Evolutionary conservation across 2,888 invertebrate species (phyloP).

Genomic region (Geotrupes spiniger): DNA sequence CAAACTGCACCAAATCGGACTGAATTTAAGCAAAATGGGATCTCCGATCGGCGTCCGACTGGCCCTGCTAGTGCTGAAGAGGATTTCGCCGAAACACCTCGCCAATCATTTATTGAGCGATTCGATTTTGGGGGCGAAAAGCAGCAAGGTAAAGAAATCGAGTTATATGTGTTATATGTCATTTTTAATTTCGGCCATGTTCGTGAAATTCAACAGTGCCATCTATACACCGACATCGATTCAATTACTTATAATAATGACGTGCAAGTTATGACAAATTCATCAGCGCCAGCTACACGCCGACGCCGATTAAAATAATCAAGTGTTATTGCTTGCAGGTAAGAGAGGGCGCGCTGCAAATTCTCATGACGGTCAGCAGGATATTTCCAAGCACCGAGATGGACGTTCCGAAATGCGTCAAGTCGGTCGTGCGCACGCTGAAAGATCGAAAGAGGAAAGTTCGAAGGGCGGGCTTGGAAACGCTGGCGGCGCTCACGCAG

Average conservation of each 20-base stretch:
- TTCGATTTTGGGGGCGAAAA: slow-evolving; percentile 34
- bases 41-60: slow-evolving; percentile 53
- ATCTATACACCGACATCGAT: too few relatives aligned
- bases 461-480: slow-evolving; percentile 75
- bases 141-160: slow-evolving; percentile 33
- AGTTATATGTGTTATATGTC: background rate
- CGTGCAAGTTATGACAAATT: too few relatives aligned
- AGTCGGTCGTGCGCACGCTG: slow-evolving; percentile 42
- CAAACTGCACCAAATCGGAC: slow-evolving; percentile 48
- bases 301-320: too few relatives aligned
- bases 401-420: slow-evolving; percentile 37
- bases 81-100: slow-evolving; percentile 50
- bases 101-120: slow-evolving; percentile 32
- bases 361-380: slow-evolving; percentile 72
- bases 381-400: slow-evolving; percentile 77
- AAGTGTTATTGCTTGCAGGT: slow-evolving; percentile 52
- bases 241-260: too few relatives aligned
- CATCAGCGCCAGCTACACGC: too few relatives aligned
- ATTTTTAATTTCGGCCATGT: too few relatives aligned
- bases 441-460: slow-evolving; percentile 68
- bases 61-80: slow-evolving; percentile 53
- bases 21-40: slow-evolving; percentile 51
- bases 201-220: too few relatives aligned
- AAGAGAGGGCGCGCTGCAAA: slow-evolving; percentile 72
- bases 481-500: slow-evolving; percentile 74